Base-by-base conservation (phyloP, 2,888 invertebrate species). In the Anaspis maculata region DNA sequence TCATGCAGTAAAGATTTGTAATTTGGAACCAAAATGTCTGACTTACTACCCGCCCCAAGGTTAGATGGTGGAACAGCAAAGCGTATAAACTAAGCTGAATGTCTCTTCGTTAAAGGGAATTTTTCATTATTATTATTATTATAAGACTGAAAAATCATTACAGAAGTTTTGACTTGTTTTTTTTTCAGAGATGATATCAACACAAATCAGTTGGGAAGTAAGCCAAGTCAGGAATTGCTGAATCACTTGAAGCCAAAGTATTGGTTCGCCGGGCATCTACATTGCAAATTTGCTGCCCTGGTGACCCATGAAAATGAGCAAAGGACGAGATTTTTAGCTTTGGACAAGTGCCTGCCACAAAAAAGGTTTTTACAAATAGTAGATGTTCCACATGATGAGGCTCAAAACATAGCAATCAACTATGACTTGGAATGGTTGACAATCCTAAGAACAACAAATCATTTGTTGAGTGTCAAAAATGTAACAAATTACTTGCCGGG, bases 211-310 rank as follows among this genome's bases (percentile, higher is more conserved):
- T 69, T 99, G n/a, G 98, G 98, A 9, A 95, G 89, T 66, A 78
- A 80, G 23, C 85, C 90, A 3, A 76, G 81, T 30, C 81, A 83
- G 65, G 87, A 90, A 42, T 65, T 98, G 16, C 66, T 99, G n/a
- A 69, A 78, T 34, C 62, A 70, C 21, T 61, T 97, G 32, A 78
- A 87, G 59, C 98, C 98, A 5, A 69, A 72, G 0, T 89, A 87
- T 66, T 98, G 97, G 96, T 98, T 98, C 69, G 72, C 95, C 5
- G 98, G 95, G 15, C 98, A 99, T 72, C 70, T 99, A 44, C 98
- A 99, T 66, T 89, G 89, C 50, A 89, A 92, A 67, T 98, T 95
- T 70, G 79, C 87, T 7, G 97, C 96, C 0, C 48, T 90, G 2
- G 78, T 97, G 3, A 74, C 77, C 19, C 92, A 95, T 62, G 66